Evolutionary conservation across 2,888 invertebrate species (phyloP), one percentile per base, ranked within the genome.

Genomic region (Harpalus rufipes): DNA sequence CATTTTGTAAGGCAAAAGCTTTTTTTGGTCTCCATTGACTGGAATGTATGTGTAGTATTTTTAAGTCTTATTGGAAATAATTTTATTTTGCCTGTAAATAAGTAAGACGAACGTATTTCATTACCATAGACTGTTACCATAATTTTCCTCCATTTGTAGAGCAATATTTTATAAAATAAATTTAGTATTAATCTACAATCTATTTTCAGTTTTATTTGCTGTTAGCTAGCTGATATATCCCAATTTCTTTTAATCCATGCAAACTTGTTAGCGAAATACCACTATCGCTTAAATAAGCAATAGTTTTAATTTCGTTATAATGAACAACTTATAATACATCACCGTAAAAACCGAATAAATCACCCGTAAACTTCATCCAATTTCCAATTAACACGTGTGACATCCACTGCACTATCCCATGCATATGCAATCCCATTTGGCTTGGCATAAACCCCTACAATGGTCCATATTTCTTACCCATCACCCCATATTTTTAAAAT

Each of bases 241-340:
- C 10, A 51, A 51, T 51, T 51, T 51, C 44, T 51, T 51, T 51
- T 51, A 51, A 51, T 51, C 44, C 44, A 51, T 51, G 44, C 44
- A 51, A 51, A 12, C 44, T 51, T 51, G 44, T 51, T 51, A 51
- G 44, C 12, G 44, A 12, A 32, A 32, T 32, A 32, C 32, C 32
- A 32, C 32, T 32, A 32, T 32, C 44, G 10, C 12, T 8, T 51
- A 51, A 51, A 51, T 51, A 51, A 51, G 44, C 44, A 51, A 51
- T 51, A 51, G 44, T 51, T 51, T 51, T 51, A 51, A 51, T 51
- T 51, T 51, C 44, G 44, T 51, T 51, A 51, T 51, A 51, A 51
- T 51, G 44, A 51, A 51, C 44, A 51, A 51, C 44, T 51, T 51
- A 51, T 12, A 51, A 51, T 51, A 51, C 44, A 51, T 51, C 44